phyloP scores from a whole-genome alignment of 2,888 invertebrate species.

The Amitus sp. region DNA sequence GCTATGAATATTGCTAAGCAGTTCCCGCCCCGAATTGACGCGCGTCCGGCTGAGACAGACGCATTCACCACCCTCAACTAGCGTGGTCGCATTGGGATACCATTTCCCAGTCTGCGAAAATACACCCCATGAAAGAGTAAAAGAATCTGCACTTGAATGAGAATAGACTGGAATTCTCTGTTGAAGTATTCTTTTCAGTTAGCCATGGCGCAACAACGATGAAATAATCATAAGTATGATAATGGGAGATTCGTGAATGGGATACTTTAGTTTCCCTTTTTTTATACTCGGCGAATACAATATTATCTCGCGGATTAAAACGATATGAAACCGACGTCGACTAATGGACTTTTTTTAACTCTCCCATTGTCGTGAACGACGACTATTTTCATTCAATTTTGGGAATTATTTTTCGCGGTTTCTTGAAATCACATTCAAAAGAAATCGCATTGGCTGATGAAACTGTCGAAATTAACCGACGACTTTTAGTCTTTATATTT shows the following conservation, averaged over 20 bases:
- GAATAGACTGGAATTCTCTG: conserved; percentile 28
- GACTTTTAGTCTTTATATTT: too few species aligned
- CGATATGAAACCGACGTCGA: conserved; percentile 3
- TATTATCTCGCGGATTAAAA: conserved; percentile 27
- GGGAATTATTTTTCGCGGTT: too few species aligned
- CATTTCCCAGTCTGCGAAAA: conserved; percentile 29
- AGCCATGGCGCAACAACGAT: conserved; percentile 30
- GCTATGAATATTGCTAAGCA: conserved; percentile 9
- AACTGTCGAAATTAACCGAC: too few species aligned
- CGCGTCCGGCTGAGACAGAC: conserved; percentile 13
- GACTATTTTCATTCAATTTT: too few species aligned
- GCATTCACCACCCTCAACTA: conserved; percentile 25
- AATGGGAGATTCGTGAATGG: conserved; percentile 29
- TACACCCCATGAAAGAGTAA: conserved; percentile 27
- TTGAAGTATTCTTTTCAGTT: conserved; percentile 31
- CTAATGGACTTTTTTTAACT: too few species aligned
- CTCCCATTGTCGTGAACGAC: too few species aligned
- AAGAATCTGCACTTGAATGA: conserved; percentile 36
- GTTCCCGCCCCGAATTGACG: conserved; percentile 25
- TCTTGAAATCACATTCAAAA: too few species aligned
- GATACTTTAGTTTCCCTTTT: conserved; percentile 24
- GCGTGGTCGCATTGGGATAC: conserved; percentile 33
- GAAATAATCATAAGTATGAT: conserved; percentile 32
- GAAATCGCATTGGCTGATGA: too few species aligned
- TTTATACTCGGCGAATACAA: conserved; percentile 15